Conservation (phyloP, 2,113 vertebrate genomes). For the Nibea albiflora region DNA sequence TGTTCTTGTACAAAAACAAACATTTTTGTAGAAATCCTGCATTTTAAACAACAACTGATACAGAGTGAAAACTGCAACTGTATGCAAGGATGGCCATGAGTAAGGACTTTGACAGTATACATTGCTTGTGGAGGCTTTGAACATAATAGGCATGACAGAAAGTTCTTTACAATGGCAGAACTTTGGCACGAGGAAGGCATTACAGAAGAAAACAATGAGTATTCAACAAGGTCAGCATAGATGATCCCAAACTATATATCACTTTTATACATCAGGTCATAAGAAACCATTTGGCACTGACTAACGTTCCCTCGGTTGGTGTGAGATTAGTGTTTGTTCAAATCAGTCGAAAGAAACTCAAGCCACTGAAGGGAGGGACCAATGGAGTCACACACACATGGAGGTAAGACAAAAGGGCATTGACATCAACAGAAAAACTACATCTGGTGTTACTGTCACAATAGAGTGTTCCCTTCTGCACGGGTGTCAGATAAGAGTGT, state of each 20-base stretch:
- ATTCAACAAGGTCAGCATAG: constrained; percentile 65
- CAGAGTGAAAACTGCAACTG: constrained; percentile 65
- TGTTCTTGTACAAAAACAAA: constrained; percentile 98
- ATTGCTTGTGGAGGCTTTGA: constrained; percentile 64
- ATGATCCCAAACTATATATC: constrained; percentile 72
- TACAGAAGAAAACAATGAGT: constrained; percentile 72
- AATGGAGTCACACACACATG: constrained; percentile 67
- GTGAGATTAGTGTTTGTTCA: constrained; percentile 58
- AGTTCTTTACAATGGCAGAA: constrained; percentile 76
- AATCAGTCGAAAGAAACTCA: constrained; percentile 60
- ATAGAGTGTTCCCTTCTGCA: constrained; percentile 66
- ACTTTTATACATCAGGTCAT: constrained; percentile 72
- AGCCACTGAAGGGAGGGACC: constrained; percentile 60
- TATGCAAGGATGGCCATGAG: constrained; percentile 32
- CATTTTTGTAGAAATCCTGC: constrained; percentile 96
- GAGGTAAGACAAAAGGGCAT: constrained; percentile 74
- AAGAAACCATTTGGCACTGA: constrained; percentile 70
- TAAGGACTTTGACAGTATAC: constrained; percentile 59
- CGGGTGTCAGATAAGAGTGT: constrained; percentile 46
- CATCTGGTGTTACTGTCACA: constrained; percentile 75
- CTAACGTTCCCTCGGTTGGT: constrained; percentile 48
- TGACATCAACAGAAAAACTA: constrained; percentile 81
- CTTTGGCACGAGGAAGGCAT: constrained; percentile 80
- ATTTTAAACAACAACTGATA: constrained; percentile 89
- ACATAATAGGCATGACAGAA: constrained; percentile 70